Percentiles rank a stretch among this genome's conserved stretches.
Conservation (phyloP, 2,113 vertebrate species). For the Microtus pennsylvanicus region DNA sequence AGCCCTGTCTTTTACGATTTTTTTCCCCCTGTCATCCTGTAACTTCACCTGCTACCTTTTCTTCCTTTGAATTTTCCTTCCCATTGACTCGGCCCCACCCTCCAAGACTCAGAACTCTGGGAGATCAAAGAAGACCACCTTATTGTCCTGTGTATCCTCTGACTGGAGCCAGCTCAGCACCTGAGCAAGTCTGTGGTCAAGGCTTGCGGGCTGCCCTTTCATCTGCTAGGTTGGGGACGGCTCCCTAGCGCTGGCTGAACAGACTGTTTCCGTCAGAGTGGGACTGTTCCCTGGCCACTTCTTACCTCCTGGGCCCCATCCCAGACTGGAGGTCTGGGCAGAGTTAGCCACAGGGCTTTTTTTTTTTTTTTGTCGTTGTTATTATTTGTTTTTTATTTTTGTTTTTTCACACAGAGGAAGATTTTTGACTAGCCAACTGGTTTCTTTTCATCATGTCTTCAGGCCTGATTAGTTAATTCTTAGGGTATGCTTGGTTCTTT, state of each 20-base stretch:
- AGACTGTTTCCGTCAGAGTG: not conserved
- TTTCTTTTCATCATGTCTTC: not conserved
- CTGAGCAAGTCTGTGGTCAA: not conserved
- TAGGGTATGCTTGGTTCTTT: not conserved
- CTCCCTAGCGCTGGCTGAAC: not conserved
- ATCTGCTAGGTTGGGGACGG: not conserved
- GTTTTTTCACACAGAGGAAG: not conserved
- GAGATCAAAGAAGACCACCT: not conserved
- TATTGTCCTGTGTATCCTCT: not conserved
- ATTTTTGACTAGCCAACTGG: not conserved
- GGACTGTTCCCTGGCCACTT: constrained; percentile 36
- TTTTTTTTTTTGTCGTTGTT: not conserved
- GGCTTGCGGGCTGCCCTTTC: not conserved
- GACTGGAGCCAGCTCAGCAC: not conserved
- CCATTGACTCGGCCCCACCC: not conserved
- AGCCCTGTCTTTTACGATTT: not conserved
- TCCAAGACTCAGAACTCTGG: not conserved
- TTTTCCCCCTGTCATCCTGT: not conserved
- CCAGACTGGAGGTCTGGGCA: constrained; percentile 32
- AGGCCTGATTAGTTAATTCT: not conserved
- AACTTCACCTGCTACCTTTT: not conserved
- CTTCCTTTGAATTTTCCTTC: constrained; percentile 9
- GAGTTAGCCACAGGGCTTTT: not conserved
- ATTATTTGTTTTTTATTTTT: not conserved
- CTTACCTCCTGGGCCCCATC: not conserved